Evolutionary conservation across 2,113 vertebrate genomes (phyloP).

Genomic region (Anseranas semipalmata): DNA sequence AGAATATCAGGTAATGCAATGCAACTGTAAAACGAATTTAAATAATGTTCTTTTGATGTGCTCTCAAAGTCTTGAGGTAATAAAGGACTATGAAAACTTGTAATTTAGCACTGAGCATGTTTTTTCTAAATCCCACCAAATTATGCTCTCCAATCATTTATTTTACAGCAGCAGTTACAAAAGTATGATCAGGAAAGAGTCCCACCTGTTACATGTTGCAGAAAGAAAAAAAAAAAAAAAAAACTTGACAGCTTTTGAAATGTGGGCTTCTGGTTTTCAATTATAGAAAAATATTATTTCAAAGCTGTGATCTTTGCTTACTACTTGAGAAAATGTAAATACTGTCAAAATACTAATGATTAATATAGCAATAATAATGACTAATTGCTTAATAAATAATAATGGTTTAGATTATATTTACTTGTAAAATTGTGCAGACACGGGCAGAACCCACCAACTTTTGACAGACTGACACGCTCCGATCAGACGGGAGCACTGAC

Average conservation of each 20-base stretch:
- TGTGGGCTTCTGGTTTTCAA: neutral
- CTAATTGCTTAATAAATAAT: neutral
- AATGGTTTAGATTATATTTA: neutral
- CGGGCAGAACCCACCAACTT: neutral
- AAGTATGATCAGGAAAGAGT: neutral
- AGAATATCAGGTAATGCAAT: neutral
- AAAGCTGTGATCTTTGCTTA: neutral
- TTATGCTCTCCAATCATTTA: neutral
- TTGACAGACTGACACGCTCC: neutral
- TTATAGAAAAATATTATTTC: neutral
- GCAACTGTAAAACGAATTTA: neutral
- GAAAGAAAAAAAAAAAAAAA: neutral
- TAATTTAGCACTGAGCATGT: neutral
- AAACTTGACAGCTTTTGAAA: neutral
- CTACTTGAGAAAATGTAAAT: neutral
- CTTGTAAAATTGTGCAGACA: neutral
- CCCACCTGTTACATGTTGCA: neutral
- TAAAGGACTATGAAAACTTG: neutral
- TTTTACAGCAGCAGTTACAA: neutral
- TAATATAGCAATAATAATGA: neutral
- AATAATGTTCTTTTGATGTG: neutral
- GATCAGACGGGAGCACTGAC: fast-evolving
- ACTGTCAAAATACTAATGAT: neutral
- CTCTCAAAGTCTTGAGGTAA: neutral
- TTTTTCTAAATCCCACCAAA: neutral